These are phyloP conservation scores for Catagonus wagneri DNA, from an alignment of 2,113 vertebrate species.

Conservation along the genomic window DNA sequence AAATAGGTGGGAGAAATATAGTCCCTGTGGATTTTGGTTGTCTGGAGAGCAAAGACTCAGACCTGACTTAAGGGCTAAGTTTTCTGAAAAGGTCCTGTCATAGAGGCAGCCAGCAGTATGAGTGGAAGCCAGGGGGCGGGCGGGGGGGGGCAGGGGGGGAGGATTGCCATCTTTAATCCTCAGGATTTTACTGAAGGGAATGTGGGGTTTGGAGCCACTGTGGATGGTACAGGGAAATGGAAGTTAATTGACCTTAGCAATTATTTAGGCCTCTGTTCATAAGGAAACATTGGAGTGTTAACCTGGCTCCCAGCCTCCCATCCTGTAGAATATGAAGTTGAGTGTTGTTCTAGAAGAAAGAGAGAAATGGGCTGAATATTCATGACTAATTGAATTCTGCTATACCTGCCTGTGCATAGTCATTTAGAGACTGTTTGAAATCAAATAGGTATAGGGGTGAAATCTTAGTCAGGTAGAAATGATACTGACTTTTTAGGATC, in stretches of 20 bases:
- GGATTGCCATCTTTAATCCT: background rate
- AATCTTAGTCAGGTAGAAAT: background rate
- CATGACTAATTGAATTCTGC: background rate
- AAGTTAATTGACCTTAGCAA: background rate
- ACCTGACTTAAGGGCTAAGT: background rate
- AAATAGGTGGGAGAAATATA: background rate
- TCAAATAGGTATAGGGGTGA: background rate
- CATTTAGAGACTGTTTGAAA: background rate
- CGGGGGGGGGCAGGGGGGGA: too few relatives aligned
- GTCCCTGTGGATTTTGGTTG: background rate
- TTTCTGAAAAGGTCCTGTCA: background rate
- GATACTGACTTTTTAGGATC: background rate
- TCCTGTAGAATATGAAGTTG: background rate
- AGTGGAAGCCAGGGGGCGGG: background rate
- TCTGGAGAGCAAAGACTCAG: background rate
- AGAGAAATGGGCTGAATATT: background rate
- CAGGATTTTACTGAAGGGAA: background rate
- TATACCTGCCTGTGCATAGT: background rate
- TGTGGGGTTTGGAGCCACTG: too few relatives aligned
- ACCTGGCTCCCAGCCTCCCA: background rate
- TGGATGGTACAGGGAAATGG: accelerated
- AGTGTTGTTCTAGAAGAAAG: background rate
- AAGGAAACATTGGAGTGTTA: background rate
- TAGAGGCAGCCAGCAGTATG: background rate
- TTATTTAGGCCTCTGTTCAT: background rate